Base-by-base conservation (phyloP, 2,888 invertebrate genomes). In the Lepidochitona cinerea region DNA sequence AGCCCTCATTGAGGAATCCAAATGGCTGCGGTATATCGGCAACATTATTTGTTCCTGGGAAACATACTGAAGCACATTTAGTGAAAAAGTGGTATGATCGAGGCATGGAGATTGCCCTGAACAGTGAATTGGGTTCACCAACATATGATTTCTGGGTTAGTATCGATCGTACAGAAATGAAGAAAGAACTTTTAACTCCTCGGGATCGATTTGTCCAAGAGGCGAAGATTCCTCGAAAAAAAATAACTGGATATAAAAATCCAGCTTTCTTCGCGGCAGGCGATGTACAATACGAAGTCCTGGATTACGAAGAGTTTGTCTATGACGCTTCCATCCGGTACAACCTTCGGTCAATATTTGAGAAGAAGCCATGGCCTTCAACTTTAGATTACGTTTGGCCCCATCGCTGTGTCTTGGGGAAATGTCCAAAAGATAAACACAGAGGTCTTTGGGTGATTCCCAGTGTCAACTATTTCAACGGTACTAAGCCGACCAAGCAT, bases 401-500 rank as follows among this genome's bases (percentile, higher is more conserved):
- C 6, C 76, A 81, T 64, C 54, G 36, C 0, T 85, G 84, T 67
- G 65, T 75, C 49, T 71, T 71, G 18, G 72, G 65, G 23, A 37
- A 12, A 12, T 85, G 84, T 71, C 79, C 83, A 0, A 52, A 29
- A 9, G 32, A 71, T 2, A 37, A n/a, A 0, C 81, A 81, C 64
- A 54, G 73, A 1, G 83, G 83, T 26, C 76, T 85, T 0, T 84
- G 83, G 83, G 84, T 84, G 70, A 78, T 85, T 23, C 84, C 84
- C 0, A 68, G 81, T 14, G 76, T 82, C 37, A 82, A 35, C 12
- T 4, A 36, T 35, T 18, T 66, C 23, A 59, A 59, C 26, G 59
- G 59, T 14, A 59, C 59, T 14, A 3, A 59, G 32, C 12, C 23
- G 4, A 14, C 23, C 26, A 23, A 26, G 23, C 18, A 59, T 4